Base-by-base conservation (phyloP, 1,140 invertebrate species). In the Atta colombica region DNA sequence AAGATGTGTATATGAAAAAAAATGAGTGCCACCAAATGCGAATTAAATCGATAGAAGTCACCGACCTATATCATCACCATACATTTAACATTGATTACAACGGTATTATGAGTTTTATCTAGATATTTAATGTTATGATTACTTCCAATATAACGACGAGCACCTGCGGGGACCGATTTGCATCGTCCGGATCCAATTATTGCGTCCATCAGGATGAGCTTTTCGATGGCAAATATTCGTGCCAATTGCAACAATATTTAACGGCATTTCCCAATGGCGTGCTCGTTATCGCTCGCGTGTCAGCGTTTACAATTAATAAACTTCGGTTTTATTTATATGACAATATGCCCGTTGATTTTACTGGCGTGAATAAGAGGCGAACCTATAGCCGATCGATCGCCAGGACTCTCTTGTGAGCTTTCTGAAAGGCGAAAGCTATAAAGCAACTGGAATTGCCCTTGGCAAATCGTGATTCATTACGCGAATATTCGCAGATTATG, bases 171-270 rank as follows among this genome's bases (percentile, higher is more conserved):
- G 39, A 65, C 18, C 80, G 69, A 84, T 84, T 84, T 84, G 16
- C 69, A 84, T 63, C 80, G 55, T 75, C n/a, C 55, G 58, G 69
- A 84, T 84, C 80, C 80, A 84, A 84, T 84, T 84, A 84, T 84
- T 75, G 69, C 55, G 55, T 58, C 69, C 69, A 55, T 84, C 80
- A 84, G 80, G 7, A 61, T 84, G 69, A 16, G 69, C 80, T 84
- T 75, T 84, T 75, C 69, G 58, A 75, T 61, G 45, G 80, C 71
- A 84, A 84, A 84, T 72, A 84, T 84, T 84, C 80, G 80, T 84
- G 80, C 69, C 80, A 84, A 84, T 84, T 84, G 80, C 71, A 84
- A 84, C 80, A 84, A 84, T 84, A 84, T 84, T 84, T 84, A 74
- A 63, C 80, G 25, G 80, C 69, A 39, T 75, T 51, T 84, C 8